Conservation (phyloP, 2,888 invertebrate species). For the Physocephala rufipes region DNA sequence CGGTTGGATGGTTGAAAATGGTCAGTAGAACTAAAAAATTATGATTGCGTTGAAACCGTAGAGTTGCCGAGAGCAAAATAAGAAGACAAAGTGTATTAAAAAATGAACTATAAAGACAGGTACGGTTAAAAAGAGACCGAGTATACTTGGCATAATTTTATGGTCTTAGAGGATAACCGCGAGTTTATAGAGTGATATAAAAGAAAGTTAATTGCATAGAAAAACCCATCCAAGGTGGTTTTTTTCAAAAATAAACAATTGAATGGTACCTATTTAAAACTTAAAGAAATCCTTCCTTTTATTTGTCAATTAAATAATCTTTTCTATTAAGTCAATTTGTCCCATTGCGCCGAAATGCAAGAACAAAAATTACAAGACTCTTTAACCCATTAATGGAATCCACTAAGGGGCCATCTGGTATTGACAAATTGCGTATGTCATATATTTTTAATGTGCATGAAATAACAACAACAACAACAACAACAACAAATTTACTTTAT, state of each 20-base stretch:
- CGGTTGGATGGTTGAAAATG: too few species aligned
- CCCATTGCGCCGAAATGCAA: background rate
- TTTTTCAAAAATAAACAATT: too few species aligned
- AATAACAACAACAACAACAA: background rate
- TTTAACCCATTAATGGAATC: background rate
- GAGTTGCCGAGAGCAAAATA: background rate
- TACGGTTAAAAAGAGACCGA: constrained; percentile 22
- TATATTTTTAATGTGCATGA: too few species aligned
- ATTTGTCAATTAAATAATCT: too few species aligned
- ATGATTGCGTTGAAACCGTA: background rate
- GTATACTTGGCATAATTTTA: constrained; percentile 17
- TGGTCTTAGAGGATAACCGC: background rate
- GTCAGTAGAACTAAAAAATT: constrained; percentile 1
- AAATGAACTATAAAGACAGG: background rate
- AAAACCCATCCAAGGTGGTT: too few species aligned
- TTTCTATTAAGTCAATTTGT: background rate
- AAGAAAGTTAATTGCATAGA: too few species aligned
- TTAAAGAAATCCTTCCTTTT: too few species aligned
- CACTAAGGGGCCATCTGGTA: background rate
- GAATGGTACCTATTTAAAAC: too few species aligned
- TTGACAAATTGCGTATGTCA: constrained; percentile 11
- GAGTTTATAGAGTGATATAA: background rate
- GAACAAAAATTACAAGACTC: background rate
- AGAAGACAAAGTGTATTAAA: background rate
- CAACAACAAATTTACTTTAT: background rate